These are phyloP conservation scores for Cyprinus carpio DNA, from an alignment of 2,113 vertebrate genomes.

Conservation along the genomic window DNA sequence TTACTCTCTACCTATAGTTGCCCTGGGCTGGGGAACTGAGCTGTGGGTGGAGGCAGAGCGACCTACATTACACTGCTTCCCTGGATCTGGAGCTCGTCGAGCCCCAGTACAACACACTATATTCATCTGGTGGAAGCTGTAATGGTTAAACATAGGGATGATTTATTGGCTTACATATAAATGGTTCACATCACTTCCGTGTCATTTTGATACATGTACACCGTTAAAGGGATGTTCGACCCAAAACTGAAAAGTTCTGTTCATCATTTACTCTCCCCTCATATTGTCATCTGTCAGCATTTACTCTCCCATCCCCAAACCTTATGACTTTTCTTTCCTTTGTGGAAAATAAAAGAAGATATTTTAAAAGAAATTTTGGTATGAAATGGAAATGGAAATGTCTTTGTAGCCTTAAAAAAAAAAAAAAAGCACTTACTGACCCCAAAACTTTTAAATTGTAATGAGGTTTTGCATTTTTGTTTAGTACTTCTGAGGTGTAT, in stretches of 20 bases:
- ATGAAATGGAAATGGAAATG: too few species aligned
- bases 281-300: too few species aligned
- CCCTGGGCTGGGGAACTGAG: conserved; percentile 53
- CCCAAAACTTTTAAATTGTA: too few species aligned
- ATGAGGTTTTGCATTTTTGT: too few species aligned
- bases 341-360: background rate
- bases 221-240: background rate
- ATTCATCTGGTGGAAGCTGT: background rate
- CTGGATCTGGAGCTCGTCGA: conserved; percentile 42
- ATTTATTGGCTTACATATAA: background rate
- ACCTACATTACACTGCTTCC: conserved; percentile 58
- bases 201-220: background rate
- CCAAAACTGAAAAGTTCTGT: background rate
- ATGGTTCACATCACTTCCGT: background rate
- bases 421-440: too few species aligned
- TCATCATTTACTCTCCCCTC: too few species aligned
- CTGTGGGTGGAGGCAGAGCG: conserved; percentile 51
- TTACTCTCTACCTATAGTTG: conserved; percentile 47
- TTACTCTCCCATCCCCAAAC: too few species aligned
- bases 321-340: background rate
- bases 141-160: conserved; percentile 7
- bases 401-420: too few species aligned
- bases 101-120: conserved; percentile 19
- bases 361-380: background rate
- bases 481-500: too few species aligned